Percentiles rank a stretch among this genome's conserved stretches.
Conservation (phyloP, 1,140 invertebrate species). For the Acromyrmex heyeri region DNA sequence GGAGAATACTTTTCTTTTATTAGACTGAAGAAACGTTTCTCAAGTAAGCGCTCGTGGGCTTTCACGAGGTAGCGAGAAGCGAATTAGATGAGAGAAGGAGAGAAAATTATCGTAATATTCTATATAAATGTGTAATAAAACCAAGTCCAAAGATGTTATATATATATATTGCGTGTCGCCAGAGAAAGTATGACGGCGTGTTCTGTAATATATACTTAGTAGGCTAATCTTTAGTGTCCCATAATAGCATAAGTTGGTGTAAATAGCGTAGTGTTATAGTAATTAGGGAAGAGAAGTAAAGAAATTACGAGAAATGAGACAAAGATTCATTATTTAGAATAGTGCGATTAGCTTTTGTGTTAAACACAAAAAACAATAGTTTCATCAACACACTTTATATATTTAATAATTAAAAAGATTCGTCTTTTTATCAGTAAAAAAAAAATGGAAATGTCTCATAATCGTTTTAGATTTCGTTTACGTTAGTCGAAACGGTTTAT, state of each 20-base stretch:
- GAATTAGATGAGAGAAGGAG: slow-evolving; percentile 31
- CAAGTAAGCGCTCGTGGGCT: slow-evolving; percentile 19
- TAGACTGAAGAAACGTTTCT: slow-evolving; percentile 65
- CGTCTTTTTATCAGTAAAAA: slow-evolving; percentile 25
- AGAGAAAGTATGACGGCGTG: slow-evolving; percentile 77
- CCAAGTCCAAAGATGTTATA: slow-evolving; percentile 86
- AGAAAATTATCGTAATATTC: slow-evolving; percentile 72
- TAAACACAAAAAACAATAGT: slow-evolving; percentile 32
- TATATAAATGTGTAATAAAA: slow-evolving; percentile 86
- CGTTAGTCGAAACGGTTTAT: not conserved
- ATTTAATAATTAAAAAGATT: slow-evolving; percentile 38
- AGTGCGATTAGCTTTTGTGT: slow-evolving; percentile 61
- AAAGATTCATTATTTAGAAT: slow-evolving; percentile 41
- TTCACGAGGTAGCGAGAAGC: slow-evolving; percentile 35
- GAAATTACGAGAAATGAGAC: slow-evolving; percentile 32
- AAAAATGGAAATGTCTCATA: not conserved
- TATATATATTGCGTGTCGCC: slow-evolving; percentile 80
- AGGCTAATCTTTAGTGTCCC: slow-evolving; percentile 76
- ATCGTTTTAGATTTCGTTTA: slow-evolving; percentile 23
- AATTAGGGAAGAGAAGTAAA: slow-evolving; percentile 62
- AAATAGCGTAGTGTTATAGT: slow-evolving; percentile 82
- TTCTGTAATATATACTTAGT: slow-evolving; percentile 86
- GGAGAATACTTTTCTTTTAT: slow-evolving; percentile 57
- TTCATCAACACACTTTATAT: slow-evolving; percentile 12
- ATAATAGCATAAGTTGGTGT: slow-evolving; percentile 83